Percentiles rank a stretch among this genome's conserved stretches.
phyloP scores from a whole-genome alignment of 2,113 vertebrate species.

The Corydoras maculifer region DNA sequence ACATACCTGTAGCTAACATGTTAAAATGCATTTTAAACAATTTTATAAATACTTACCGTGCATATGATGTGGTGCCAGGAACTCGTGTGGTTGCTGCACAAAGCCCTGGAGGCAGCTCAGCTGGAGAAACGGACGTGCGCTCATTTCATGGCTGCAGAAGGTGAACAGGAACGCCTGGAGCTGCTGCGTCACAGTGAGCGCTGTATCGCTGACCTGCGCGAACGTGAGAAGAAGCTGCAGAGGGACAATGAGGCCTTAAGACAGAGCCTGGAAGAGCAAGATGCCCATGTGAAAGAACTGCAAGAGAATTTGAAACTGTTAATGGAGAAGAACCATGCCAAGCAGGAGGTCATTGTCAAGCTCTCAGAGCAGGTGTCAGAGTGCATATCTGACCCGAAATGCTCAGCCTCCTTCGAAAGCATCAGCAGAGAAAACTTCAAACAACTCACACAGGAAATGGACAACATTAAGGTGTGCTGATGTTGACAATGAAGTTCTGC shows the following conservation, averaged over 20 bases:
- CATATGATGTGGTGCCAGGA: slow-evolving; percentile 63
- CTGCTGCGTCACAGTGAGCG: slow-evolving; percentile 81
- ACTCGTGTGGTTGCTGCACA: slow-evolving; percentile 85
- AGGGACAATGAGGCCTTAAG: slow-evolving; percentile 60
- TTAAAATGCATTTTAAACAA: no score
- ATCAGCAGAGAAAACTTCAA: slow-evolving; percentile 46
- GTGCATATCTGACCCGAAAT: slow-evolving; percentile 44
- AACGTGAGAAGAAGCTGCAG: slow-evolving; percentile 61
- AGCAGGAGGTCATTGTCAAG: slow-evolving; percentile 82
- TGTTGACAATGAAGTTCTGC: background rate
- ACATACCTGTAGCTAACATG: no score
- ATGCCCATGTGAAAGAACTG: slow-evolving; percentile 68
- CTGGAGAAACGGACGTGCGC: slow-evolving; percentile 80
- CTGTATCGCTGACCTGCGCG: slow-evolving; percentile 66
- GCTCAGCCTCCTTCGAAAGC: background rate
- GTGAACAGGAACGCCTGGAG: slow-evolving; percentile 79
- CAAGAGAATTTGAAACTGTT: slow-evolving; percentile 65
- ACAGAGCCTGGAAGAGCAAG: slow-evolving; percentile 57
- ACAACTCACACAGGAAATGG: slow-evolving; percentile 68
- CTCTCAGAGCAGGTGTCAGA: slow-evolving; percentile 73
- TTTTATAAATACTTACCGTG: no score
- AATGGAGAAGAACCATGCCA: slow-evolving; percentile 80
- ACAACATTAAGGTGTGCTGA: slow-evolving; percentile 75
- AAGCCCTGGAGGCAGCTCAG: slow-evolving; percentile 83
- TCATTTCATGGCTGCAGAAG: slow-evolving; percentile 66